Evolutionary conservation across 2,797 vertebrate genomes (phyloP).

Genomic region (Champsocephalus esox): DNA sequence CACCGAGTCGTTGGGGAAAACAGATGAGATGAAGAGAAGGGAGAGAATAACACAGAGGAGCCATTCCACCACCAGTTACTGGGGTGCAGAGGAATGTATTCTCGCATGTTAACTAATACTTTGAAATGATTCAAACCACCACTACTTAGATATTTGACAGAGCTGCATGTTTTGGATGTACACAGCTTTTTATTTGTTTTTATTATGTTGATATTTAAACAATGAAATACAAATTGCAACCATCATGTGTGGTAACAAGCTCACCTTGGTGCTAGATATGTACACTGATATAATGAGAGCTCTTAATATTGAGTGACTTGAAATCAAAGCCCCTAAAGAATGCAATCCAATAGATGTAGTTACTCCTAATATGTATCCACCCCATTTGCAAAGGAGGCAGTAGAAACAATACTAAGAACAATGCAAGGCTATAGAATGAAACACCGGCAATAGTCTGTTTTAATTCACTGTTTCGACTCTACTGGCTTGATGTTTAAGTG

Average conservation of each 20-base stretch:
- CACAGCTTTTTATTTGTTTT: too few species aligned
- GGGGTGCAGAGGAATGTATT: constrained; percentile 45
- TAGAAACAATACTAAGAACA: too few species aligned
- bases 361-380: not conserved
- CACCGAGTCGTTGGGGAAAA: constrained; percentile 72
- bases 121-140: constrained; percentile 32
- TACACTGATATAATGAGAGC: too few species aligned
- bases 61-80: constrained; percentile 29
- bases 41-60: constrained; percentile 59
- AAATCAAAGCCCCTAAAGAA: not conserved
- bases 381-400: not conserved
- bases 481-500: rapidly evolving
- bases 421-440: too few species aligned
- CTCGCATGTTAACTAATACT: constrained; percentile 50
- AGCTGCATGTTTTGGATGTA: constrained; percentile 1
- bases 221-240: too few species aligned
- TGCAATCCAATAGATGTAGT: not conserved
- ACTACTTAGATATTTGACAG: constrained; percentile 12
- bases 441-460: too few species aligned
- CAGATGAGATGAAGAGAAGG: constrained; percentile 60
- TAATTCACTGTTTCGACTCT: too few species aligned
- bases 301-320: not conserved
- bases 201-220: not conserved
- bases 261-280: too few species aligned
- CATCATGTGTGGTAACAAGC: not conserved